Base-by-base conservation (phyloP, 2,113 vertebrate genomes). In the Macrotus californicus region DNA sequence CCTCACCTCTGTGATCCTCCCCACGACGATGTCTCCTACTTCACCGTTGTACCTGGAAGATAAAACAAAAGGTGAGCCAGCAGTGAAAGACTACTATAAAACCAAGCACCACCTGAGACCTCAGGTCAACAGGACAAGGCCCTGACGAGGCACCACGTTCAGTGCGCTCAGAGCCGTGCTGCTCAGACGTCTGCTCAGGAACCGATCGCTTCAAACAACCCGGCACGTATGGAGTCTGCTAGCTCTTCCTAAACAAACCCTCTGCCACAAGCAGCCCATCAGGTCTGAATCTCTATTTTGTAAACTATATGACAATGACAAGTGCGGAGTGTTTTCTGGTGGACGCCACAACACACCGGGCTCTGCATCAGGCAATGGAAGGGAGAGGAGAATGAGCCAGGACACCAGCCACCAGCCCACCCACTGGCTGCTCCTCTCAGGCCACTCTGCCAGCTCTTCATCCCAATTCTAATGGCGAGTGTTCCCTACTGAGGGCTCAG, bases 21-120 rank as follows among this genome's bases (percentile, higher is more conserved):
- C 99, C 43, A 99, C 99, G 12, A 99, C 98, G 54, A 99, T 98
- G 75, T 99, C 99, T 18, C 99, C 99, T 19, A 99, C 99, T 97
- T 99, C 99, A 4, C 99, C 99, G 31, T 99, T 99, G 70, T 99
- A 99, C 85, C 99, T 99, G 98, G 36, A 97, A 98, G 80, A 83
- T 7, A 86, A 64, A 79, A 87, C 59, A 50, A 34, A 93, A 64
- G 66, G 14, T 31, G 77, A 36, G 6, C 73, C 73, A 3, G 70
- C 75, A 59, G 86, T 64, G 39, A 67, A 48, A 34, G 70, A 21
- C 69, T 14, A 39, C 41, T 12, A 21, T 7, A 43, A 43, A 41
- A 52, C 70, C 14, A 39, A 52, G 59, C 19, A 46, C 39, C 75
- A 31, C 14, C 3, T 56, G 73, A 59, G 52, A 43, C 8, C 12